Evolutionary conservation across 2,888 invertebrate genomes (phyloP).

Genomic region (Microdon myrmicae): DNA sequence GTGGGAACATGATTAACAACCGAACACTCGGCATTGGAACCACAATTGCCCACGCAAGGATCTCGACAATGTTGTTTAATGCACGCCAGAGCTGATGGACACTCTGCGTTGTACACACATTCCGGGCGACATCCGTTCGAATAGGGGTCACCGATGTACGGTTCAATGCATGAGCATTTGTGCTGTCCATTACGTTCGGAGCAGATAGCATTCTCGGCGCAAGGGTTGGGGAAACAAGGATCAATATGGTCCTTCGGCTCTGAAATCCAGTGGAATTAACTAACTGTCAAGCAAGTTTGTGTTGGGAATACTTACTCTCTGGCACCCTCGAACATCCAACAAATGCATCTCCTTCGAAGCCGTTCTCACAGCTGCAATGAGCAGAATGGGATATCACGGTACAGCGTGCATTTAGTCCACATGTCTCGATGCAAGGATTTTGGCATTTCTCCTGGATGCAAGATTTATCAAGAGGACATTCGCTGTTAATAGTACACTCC

Average conservation of each 20-base stretch:
- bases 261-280: too few species aligned
- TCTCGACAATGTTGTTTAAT: conserved; percentile 86
- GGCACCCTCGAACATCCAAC: conserved; percentile 77
- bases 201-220: conserved; percentile 86
- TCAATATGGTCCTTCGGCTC: conserved; percentile 59
- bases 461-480: conserved; percentile 81
- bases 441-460: conserved; percentile 85
- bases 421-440: conserved; percentile 81
- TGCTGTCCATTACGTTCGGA: conserved; percentile 75
- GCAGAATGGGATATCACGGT: conserved; percentile 83
- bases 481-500: conserved; percentile 84
- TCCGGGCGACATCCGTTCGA: conserved; percentile 86
- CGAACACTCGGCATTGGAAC: conserved; percentile 82
- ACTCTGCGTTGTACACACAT: conserved; percentile 84
- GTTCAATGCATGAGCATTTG: conserved; percentile 86
- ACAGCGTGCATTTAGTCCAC: conserved; percentile 83
- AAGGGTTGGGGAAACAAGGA: conserved; percentile 83
- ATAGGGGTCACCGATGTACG: conserved; percentile 88
- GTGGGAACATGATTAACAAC: conserved; percentile 85
- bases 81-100: conserved; percentile 80
- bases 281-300: too few species aligned
- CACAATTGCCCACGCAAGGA: conserved; percentile 87
- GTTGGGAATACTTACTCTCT: conserved; percentile 62
- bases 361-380: conserved; percentile 80
- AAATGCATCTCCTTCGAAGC: conserved; percentile 86